Evolutionary conservation across 2,888 invertebrate species (phyloP).

Genomic region (Gymnoscelis rufifasciata): DNA sequence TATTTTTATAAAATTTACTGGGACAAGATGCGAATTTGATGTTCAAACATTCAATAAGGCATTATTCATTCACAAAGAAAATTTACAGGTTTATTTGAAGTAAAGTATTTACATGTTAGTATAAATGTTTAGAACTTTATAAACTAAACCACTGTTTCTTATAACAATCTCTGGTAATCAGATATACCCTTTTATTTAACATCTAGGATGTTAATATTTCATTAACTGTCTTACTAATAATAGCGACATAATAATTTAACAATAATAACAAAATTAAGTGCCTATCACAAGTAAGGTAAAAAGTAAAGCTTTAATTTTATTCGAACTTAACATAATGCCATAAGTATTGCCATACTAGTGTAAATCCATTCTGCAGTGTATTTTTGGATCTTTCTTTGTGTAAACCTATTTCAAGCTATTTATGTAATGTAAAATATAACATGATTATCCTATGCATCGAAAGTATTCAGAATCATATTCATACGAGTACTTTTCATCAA

Average conservation of each 20-base stretch:
- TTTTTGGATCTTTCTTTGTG: constrained; percentile 14
- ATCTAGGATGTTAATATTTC: background rate
- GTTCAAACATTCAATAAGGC: too few relatives aligned
- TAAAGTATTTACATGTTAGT: too few relatives aligned
- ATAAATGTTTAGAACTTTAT: too few relatives aligned
- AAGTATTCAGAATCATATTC: too few relatives aligned
- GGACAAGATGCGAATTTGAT: background rate
- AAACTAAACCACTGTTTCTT: too few relatives aligned
- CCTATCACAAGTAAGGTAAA: too few relatives aligned
- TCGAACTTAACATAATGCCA: constrained; percentile 53
- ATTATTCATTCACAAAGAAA: too few relatives aligned
- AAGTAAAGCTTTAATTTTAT: constrained; percentile 58
- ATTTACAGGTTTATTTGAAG: too few relatives aligned
- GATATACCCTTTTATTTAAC: background rate
- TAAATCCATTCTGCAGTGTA: constrained; percentile 19
- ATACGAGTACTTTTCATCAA: too few relatives aligned
- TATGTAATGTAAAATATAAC: background rate
- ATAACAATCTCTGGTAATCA: too few relatives aligned
- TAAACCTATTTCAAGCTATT: background rate
- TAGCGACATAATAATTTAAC: constrained; percentile 2
- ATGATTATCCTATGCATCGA: too few relatives aligned
- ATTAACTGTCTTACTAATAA: background rate
- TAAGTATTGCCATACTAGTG: constrained; percentile 57
- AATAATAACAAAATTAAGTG: constrained; percentile 44
- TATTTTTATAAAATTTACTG: background rate